Evolutionary conservation across 2,888 invertebrate species (phyloP).

Genomic region (Heteromyza rotundicornis): DNA sequence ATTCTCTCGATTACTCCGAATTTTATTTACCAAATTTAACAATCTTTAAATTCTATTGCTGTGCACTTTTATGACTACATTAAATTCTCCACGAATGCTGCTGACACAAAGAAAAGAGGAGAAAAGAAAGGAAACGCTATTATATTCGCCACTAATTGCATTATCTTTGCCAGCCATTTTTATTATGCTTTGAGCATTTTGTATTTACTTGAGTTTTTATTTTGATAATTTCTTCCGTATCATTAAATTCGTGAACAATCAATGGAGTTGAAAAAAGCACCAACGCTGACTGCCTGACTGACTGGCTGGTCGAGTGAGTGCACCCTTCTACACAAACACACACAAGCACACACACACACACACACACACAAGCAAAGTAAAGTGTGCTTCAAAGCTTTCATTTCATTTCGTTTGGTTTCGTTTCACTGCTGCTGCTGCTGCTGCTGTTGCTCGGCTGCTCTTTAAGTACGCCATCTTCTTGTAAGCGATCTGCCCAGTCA

Average conservation of each 20-base stretch:
- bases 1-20: too few species aligned
- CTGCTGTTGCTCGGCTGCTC: neutral
- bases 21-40: too few species aligned
- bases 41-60: too few species aligned
- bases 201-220: conserved; percentile 9
- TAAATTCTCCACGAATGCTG: too few species aligned
- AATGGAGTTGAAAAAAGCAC: conserved; percentile 13
- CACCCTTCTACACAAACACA: too few species aligned
- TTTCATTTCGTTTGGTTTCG: neutral
- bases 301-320: too few species aligned
- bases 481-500: neutral
- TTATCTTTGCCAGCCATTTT: neutral
- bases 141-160: neutral
- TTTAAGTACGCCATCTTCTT: too few species aligned
- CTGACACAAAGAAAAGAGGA: too few species aligned
- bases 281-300: neutral
- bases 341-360: too few species aligned
- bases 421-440: conserved; percentile 3
- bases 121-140: too few species aligned
- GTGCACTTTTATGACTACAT: too few species aligned
- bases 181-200: neutral
- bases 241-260: conserved; percentile 28
- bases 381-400: neutral
- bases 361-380: too few species aligned
- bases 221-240: conserved; percentile 24